Conservation (phyloP, 2,113 vertebrate genomes). For the Cynoglossus semilaevis region DNA sequence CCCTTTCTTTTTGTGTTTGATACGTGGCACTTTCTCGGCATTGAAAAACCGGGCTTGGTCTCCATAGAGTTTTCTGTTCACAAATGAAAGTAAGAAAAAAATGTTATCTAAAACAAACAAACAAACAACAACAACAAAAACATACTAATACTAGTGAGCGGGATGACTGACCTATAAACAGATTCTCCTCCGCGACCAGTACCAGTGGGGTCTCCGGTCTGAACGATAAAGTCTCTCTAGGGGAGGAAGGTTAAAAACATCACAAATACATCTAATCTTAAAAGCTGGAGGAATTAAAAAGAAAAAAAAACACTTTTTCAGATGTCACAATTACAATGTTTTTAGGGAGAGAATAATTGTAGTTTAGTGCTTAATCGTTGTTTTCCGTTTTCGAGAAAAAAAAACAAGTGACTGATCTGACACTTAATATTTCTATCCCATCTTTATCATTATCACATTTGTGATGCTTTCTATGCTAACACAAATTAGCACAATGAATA, state of each 20-base stretch:
- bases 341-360: too few relatives aligned
- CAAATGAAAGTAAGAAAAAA: not conserved
- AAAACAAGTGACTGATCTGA: too few relatives aligned
- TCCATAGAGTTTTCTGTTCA: conserved; percentile 90
- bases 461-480: too few relatives aligned
- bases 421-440: too few relatives aligned
- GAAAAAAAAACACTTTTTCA: too few relatives aligned
- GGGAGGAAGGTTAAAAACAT: conserved; percentile 47
- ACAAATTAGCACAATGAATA: too few relatives aligned
- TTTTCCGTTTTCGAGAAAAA: too few relatives aligned
- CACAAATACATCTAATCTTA: too few relatives aligned
- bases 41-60: conserved; percentile 96
- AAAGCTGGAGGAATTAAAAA: too few relatives aligned
- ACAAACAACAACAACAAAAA: not conserved
- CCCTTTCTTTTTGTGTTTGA: conserved; percentile 95
- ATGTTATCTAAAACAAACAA: not conserved
- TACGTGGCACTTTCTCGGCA: conserved; percentile 87
- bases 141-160: not conserved
- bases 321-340: too few relatives aligned
- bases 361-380: too few relatives aligned
- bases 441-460: too few relatives aligned
- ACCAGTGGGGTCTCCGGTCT: conserved; percentile 93
- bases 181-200: conserved; percentile 95
- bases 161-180: conserved; percentile 83
- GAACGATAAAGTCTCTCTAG: conserved; percentile 94